Evolutionary conservation across 2,888 invertebrate genomes (phyloP), one percentile per base, ranked within the genome.

Genomic region (Cephus pygmeus): DNA sequence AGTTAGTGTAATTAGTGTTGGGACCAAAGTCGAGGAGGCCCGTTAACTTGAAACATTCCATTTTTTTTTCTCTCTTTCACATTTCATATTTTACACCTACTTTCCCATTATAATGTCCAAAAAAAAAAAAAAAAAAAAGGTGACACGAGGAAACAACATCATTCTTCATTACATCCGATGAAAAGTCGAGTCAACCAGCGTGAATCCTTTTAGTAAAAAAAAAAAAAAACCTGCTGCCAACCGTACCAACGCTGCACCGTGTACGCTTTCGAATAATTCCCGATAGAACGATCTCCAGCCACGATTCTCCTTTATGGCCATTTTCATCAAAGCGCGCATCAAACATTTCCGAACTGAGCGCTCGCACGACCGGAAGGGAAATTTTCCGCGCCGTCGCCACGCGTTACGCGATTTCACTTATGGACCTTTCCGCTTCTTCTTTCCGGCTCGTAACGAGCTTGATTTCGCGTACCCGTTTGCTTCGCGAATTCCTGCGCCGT

Each of bases 311-410:
- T 56, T 9, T 9, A 56, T 56, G 23, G 23, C 9, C 23, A 56
- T 56, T 56, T 56, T 56, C 56, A 56, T 56, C 9, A 23, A 56
- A 56, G 56, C 56, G 56, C 15, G 56, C 23, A 56, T 56, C 56
- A 56, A 56, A 56, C 23, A 23, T 56, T 56, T 9, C 23, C 71
- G 71, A 31, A 34, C 71, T 12, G 71, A 33, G 11, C 71, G 31
- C 12, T 82, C 84, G 86, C 87, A 83, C 87, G 86, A 85, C 85
- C 87, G 87, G 88, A 89, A 89, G 87, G 80, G 80, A 87, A 87
- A 86, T 88, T 89, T 89, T 88, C 88, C 88, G 85, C 86, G 84
- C 83, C 84, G 84, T 74, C 85, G 85, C 84, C 83, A 84, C 78
- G 71, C 71, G 71, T 56, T 56, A 56, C 56, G 23, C 9, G 71